Percentiles rank a stretch among this genome's conserved stretches.
These are phyloP conservation scores for Eupithecia abbreviata DNA, from an alignment of 2,888 invertebrate species.

Conservation along the genomic window DNA sequence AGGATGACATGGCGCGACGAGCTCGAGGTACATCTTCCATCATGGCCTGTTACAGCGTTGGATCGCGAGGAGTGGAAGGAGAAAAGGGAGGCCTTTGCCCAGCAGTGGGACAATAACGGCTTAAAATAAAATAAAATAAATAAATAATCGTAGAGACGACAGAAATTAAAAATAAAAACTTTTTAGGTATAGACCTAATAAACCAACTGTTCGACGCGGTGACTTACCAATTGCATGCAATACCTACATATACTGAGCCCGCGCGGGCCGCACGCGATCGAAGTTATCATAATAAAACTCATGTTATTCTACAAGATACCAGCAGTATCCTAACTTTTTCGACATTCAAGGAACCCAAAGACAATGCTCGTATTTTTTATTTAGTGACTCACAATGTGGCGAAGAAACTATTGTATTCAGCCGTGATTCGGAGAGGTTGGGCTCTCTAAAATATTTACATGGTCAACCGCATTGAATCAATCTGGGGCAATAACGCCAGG, in stretches of 20 bases:
- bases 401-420: constrained; percentile 55
- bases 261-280: background rate
- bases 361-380: constrained; percentile 62
- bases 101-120: too few species aligned
- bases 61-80: too few species aligned
- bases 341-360: constrained; percentile 38
- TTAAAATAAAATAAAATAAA: too few species aligned
- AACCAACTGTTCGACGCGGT: background rate
- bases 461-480: constrained; percentile 66
- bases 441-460: constrained; percentile 64
- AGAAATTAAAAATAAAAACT: too few species aligned
- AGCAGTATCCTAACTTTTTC: background rate
- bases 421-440: constrained; percentile 42
- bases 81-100: too few species aligned
- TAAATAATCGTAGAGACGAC: too few species aligned
- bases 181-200: too few species aligned
- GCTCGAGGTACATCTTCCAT: too few species aligned
- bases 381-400: constrained; percentile 51
- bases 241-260: too few species aligned
- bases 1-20: too few species aligned
- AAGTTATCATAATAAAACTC: background rate
- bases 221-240: background rate
- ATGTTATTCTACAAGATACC: background rate
- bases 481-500: constrained; percentile 55
- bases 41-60: too few species aligned